Conservation (phyloP, 2,797 vertebrate species). For the Gallirallus australis region DNA sequence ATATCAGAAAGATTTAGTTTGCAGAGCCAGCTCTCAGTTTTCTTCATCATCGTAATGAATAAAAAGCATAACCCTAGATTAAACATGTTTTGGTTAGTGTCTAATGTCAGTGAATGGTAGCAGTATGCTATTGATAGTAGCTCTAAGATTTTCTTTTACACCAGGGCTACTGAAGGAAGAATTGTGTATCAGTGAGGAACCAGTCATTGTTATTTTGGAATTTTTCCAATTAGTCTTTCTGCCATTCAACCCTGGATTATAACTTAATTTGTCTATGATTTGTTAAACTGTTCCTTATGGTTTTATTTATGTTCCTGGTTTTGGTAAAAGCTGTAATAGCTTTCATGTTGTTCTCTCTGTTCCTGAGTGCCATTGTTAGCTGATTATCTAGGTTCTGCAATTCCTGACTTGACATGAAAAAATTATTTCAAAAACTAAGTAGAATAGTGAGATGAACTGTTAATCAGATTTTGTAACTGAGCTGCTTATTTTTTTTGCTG, state of each 20-base stretch:
- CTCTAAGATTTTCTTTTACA: neutral
- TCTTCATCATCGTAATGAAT: neutral
- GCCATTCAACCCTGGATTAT: neutral
- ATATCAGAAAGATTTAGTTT: neutral
- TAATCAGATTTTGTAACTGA: neutral
- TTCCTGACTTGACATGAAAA: neutral
- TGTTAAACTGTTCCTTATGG: neutral
- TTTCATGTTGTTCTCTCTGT: neutral
- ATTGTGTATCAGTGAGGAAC: neutral
- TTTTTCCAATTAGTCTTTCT: neutral
- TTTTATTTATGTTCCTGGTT: neutral
- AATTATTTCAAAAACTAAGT: neutral
- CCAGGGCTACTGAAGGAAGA: neutral
- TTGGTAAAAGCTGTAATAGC: neutral
- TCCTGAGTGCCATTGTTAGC: neutral
- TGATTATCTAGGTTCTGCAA: neutral
- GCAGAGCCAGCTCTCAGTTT: neutral
- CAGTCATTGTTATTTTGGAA: neutral
- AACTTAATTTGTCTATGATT: neutral
- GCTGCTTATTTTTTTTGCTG: neutral
- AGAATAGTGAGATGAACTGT: neutral
- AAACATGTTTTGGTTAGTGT: neutral
- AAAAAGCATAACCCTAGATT: neutral
- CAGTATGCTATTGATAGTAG: neutral
- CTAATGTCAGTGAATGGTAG: neutral